Conservation (phyloP, 2,113 vertebrate species). For the Paramisgurnus dabryanus region DNA sequence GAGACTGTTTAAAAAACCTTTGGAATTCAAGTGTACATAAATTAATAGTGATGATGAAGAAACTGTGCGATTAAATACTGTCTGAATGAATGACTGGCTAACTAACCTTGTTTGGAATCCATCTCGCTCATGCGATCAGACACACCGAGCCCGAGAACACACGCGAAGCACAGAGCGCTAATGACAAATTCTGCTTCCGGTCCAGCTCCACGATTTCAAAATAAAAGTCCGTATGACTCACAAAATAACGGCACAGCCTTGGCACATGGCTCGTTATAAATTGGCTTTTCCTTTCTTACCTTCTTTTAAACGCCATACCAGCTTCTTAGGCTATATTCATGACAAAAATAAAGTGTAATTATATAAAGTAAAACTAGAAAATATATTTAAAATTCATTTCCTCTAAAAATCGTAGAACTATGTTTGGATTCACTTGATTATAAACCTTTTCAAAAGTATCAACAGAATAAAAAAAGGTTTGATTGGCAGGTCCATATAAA, state of each 20-base stretch:
- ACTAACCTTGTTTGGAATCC: conserved; percentile 45
- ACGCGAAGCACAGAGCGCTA: background rate
- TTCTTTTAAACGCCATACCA: too few species aligned
- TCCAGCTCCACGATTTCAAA: background rate
- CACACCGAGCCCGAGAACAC: conserved; percentile 10
- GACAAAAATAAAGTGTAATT: too few species aligned
- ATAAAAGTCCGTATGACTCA: background rate
- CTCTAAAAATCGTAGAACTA: too few species aligned
- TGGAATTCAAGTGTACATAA: background rate
- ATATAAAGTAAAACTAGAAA: too few species aligned
- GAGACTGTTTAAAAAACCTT: background rate
- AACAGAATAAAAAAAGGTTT: too few species aligned
- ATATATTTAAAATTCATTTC: too few species aligned
- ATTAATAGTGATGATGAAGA: background rate
- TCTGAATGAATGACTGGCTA: background rate
- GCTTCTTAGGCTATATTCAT: too few species aligned
- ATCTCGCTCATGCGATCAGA: conserved; percentile 34
- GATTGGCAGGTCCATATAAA: background rate
- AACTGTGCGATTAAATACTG: background rate
- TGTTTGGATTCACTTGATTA: too few species aligned
- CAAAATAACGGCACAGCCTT: background rate
- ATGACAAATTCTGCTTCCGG: background rate
- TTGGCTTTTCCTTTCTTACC: too few species aligned
- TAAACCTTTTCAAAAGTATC: too few species aligned
- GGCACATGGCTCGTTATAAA: too few species aligned